Evolutionary conservation across 2,797 vertebrate species (phyloP).

Genomic region (Pangasius macronema): DNA sequence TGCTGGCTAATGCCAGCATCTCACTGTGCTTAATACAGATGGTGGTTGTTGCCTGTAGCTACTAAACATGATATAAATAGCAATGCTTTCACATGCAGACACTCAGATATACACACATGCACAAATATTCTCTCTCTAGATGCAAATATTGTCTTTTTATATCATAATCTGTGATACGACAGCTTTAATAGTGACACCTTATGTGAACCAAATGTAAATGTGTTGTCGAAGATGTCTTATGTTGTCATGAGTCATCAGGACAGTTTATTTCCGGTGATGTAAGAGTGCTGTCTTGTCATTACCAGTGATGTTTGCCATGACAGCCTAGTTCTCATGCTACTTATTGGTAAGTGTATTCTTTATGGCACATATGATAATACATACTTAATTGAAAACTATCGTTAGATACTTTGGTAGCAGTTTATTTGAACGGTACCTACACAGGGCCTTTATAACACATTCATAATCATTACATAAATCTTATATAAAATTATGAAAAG

Average conservation of each 20-base stretch:
- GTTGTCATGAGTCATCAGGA: background rate
- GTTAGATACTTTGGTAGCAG: background rate
- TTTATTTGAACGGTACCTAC: background rate
- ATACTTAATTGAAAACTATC: background rate
- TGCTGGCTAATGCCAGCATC: slow-evolving; percentile 28
- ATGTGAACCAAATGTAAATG: background rate
- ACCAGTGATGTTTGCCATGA: background rate
- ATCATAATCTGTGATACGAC: background rate
- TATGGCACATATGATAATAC: background rate
- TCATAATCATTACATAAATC: background rate
- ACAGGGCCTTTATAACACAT: background rate
- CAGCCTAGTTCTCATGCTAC: background rate
- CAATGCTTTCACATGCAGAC: slow-evolving; percentile 36
- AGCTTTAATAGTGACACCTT: background rate
- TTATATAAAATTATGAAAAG: background rate
- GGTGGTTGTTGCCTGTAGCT: slow-evolving; percentile 59
- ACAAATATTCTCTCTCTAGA: background rate
- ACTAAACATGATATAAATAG: slow-evolving; percentile 59
- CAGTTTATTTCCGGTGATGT: background rate
- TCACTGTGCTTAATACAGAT: slow-evolving; percentile 55
- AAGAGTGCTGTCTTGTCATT: slow-evolving; percentile 10
- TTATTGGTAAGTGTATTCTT: background rate
- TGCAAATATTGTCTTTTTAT: background rate
- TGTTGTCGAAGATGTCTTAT: background rate
- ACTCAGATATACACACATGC: slow-evolving; percentile 9